Percentiles rank a stretch among this genome's conserved stretches.
phyloP scores from a whole-genome alignment of 2,113 vertebrate species.

The Corythornis vintsioides region DNA sequence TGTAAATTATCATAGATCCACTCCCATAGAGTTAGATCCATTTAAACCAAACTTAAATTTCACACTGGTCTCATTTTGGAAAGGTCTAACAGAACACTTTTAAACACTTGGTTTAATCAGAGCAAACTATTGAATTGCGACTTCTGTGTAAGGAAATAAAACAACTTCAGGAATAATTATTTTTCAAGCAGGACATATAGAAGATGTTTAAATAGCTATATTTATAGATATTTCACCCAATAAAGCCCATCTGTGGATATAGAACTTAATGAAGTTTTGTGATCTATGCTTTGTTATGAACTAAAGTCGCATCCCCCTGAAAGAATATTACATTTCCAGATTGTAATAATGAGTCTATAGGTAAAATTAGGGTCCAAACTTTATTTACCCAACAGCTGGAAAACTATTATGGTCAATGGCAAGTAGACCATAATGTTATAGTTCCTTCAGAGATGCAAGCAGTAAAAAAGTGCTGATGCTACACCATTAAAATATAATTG shows the following conservation, averaged over 20 bases:
- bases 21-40: neutral
- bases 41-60: neutral
- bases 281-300: neutral
- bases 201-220: neutral
- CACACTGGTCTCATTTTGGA: neutral
- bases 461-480: neutral
- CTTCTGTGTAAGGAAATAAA: neutral
- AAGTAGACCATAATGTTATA: rapidly evolving
- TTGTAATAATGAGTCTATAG: neutral
- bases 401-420: neutral
- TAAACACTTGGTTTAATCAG: neutral
- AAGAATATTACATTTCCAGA: neutral
- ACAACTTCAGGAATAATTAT: neutral
- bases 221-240: neutral
- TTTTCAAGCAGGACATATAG: neutral
- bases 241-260: neutral
- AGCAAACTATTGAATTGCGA: neutral
- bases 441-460: neutral
- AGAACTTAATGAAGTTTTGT: neutral
- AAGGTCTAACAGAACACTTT: neutral
- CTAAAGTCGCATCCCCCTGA: neutral
- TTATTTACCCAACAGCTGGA: neutral
- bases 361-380: neutral
- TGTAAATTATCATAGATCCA: neutral
- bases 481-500: neutral